phyloP scores from a whole-genome alignment of 2,888 invertebrate species.

The Ischnus inquisitorius region DNA sequence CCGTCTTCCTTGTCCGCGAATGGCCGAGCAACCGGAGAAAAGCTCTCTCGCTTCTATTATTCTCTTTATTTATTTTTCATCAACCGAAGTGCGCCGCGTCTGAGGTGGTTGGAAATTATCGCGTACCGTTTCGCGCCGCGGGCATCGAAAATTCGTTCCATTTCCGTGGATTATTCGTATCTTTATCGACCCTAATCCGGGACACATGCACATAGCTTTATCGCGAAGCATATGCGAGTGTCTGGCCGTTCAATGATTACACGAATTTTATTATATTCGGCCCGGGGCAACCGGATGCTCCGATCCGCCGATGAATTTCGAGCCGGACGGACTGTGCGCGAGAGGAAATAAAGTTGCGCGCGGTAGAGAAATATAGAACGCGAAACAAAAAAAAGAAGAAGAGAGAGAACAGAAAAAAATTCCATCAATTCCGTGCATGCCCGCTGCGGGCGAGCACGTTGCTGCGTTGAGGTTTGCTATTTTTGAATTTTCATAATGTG shows the following conservation, averaged over 20 bases:
- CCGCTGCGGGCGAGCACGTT: constrained; percentile 38
- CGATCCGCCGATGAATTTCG: not conserved
- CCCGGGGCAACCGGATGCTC: not conserved
- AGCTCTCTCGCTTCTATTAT: not conserved
- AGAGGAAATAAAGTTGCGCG: constrained; percentile 6
- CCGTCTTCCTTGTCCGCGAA: not conserved
- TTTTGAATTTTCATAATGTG: constrained; percentile 61
- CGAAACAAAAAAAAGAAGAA: not conserved
- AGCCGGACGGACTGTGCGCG: not conserved
- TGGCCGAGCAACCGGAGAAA: not conserved
- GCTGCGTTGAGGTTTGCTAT: constrained; percentile 51
- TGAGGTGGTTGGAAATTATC: too few species aligned
- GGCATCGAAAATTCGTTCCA: not conserved
- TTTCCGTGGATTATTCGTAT: not conserved
- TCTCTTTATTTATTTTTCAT: not conserved
- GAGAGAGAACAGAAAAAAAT: constrained; percentile 26
- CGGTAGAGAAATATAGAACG: not conserved
- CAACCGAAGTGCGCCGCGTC: too few species aligned
- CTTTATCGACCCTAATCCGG: constrained; percentile 11
- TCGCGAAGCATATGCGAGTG: not conserved
- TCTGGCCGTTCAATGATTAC: constrained; percentile 13
- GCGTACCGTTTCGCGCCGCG: not conserved
- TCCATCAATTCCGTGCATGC: constrained; percentile 26
- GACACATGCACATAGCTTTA: not conserved
- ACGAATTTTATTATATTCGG: constrained; percentile 33